These are phyloP conservation scores for Calcarius ornatus DNA, from an alignment of 2,113 vertebrate species.

Conservation along the genomic window DNA sequence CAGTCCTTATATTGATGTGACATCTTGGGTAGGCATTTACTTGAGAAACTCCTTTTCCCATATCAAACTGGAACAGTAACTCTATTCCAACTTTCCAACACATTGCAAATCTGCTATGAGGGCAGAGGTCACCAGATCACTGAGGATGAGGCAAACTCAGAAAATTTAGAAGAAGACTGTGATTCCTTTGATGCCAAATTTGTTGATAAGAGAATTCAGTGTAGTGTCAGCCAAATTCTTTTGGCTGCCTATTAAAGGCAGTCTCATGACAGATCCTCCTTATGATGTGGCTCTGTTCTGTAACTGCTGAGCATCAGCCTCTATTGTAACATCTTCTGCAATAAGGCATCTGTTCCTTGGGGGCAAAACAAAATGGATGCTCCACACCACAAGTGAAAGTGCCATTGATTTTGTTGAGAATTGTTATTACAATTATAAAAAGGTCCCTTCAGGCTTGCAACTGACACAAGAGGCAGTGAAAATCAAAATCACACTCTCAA, in stretches of 20 bases:
- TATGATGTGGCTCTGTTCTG: constrained; percentile 44
- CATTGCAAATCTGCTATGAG: background rate
- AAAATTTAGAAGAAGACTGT: background rate
- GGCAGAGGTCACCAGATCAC: background rate
- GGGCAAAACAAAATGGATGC: background rate
- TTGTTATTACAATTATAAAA: background rate
- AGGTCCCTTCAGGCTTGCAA: background rate
- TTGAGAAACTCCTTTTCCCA: background rate
- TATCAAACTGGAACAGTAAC: background rate
- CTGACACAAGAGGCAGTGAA: background rate
- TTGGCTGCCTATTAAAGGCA: constrained; percentile 40
- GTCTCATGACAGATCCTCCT: constrained; percentile 20
- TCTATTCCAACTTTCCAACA: background rate
- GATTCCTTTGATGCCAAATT: background rate
- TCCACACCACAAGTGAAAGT: background rate
- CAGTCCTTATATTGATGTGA: background rate
- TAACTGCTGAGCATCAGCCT: constrained; percentile 1
- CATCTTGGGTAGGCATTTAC: background rate
- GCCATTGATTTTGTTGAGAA: constrained; percentile 9
- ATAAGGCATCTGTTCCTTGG: background rate
- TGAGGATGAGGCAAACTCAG: background rate
- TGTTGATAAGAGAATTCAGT: constrained; percentile 29
- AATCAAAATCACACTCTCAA: background rate
- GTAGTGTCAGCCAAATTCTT: background rate
- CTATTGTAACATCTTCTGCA: background rate